These are phyloP conservation scores for Yponomeuta sedellus DNA, from an alignment of 2,888 invertebrate genomes.

Conservation along the genomic window DNA sequence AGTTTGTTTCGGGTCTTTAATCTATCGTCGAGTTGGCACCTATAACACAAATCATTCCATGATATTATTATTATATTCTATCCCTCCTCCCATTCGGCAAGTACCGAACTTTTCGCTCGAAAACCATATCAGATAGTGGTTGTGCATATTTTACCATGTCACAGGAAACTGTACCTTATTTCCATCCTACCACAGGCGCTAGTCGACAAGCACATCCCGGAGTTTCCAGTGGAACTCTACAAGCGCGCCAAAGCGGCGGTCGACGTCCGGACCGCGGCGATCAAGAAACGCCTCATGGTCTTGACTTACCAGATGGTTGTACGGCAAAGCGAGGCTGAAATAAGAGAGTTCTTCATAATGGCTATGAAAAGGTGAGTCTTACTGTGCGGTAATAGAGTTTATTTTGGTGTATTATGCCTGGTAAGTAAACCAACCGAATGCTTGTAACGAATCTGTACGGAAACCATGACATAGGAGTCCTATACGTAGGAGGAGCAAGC, in stretches of 20 bases:
- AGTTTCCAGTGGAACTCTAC: conserved; percentile 50
- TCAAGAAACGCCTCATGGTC: conserved; percentile 54
- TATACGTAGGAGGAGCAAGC: too few relatives aligned
- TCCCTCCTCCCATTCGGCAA: too few relatives aligned
- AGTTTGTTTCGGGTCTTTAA: too few relatives aligned
- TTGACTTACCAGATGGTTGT: conserved; percentile 58
- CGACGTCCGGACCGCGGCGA: conserved; percentile 49
- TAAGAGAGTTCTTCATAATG: conserved; percentile 75
- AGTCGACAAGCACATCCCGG: conserved; percentile 43
- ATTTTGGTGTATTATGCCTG: too few relatives aligned
- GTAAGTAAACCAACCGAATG: too few relatives aligned
- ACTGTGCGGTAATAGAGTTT: background rate
- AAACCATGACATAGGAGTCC: too few relatives aligned
- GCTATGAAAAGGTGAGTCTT: conserved; percentile 72
- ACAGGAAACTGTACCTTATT: background rate
- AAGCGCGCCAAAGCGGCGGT: conserved; percentile 43
- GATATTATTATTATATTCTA: too few relatives aligned
- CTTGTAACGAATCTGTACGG: too few relatives aligned
- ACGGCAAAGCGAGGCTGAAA: conserved; percentile 73
- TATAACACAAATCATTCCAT: too few relatives aligned
- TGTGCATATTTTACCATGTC: background rate
- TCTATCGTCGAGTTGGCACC: too few relatives aligned
- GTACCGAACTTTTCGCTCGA: background rate
- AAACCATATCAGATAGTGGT: background rate
- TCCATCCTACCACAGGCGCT: conserved; percentile 37